Evolutionary conservation across 2,797 vertebrate species (phyloP), one percentile per base, ranked within the genome.

Genomic region (Chrosomus eos): DNA sequence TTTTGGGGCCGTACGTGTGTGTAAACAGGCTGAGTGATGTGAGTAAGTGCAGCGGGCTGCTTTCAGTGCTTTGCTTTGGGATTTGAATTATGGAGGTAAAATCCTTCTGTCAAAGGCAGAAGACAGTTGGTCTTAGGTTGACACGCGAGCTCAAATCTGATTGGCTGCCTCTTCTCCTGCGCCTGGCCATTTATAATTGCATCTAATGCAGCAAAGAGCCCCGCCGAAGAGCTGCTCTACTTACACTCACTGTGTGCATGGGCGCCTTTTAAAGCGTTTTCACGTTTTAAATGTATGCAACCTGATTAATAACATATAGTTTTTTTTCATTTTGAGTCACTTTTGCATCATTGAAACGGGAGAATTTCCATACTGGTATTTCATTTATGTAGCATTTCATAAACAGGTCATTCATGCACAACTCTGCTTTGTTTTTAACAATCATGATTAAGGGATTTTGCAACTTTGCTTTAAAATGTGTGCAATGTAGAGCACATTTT

Each of bases 31-130:
- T 92, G 87, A 91, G 95, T 91, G 94, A 94, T 93, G 93, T 91
- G 94, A 96, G 96, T 93, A 94, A 95, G 96, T 95, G 96, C 96
- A 94, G 75, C 83, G 40, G 96, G 96, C 97, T 94, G 95, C 96
- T n/a, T n/a, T n/a, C n/a, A n/a, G n/a, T n/a, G n/a, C n/a, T 96
- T 96, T 95, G 97, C 96, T 97, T 95, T 97, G 97, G 97, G 97
- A 98, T 99, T 99, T 99, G 97, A 98, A 99, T 99, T 98, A 97
- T 98, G 98, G 98, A 98, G 98, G 97, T 99, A 99, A 98, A 98
- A 97, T 96, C 95, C 96, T 97, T 97, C 97, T 98, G 98, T 98
- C 97, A 98, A 96, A 98, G 97, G 95, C 97, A 98, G 96, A 96
- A 99, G 97, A 98, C 97, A 97, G 97, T 98, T 98, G 97, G 97